Conservation (phyloP, 2,113 vertebrate species). For the Nycticorax nycticorax region DNA sequence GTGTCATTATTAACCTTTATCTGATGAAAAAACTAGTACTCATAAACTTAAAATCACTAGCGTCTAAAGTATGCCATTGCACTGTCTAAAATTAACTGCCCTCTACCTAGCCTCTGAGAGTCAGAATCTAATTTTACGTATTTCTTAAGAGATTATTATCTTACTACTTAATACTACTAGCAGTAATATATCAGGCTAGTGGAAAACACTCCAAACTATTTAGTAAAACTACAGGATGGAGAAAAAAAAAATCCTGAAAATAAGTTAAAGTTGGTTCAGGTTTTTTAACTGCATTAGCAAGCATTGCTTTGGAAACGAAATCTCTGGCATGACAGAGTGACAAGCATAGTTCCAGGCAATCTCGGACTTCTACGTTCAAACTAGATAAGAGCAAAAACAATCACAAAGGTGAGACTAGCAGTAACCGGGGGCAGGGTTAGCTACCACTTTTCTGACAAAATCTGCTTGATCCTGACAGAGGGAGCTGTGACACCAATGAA, state of each 20-base stretch:
- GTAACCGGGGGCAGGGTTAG: background rate
- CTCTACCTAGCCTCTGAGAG: background rate
- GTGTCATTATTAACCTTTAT: background rate
- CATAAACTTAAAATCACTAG: background rate
- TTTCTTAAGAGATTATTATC: background rate
- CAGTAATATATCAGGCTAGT: background rate
- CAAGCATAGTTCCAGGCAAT: background rate
- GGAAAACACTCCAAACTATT: background rate
- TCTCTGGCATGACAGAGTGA: background rate
- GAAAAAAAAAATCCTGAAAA: background rate
- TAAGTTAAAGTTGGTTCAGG: background rate
- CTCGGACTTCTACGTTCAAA: background rate
- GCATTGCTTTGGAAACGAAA: background rate
- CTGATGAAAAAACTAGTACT: background rate
- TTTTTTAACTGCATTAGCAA: background rate
- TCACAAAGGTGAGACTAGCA: background rate
- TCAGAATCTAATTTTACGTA: background rate
- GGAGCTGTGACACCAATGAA: background rate
- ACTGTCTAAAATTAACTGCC: background rate
- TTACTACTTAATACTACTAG: background rate
- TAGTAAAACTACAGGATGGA: background rate
- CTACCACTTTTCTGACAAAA: background rate
- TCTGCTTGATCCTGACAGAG: background rate
- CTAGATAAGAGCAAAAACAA: background rate
- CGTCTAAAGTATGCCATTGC: background rate